Percentiles rank a stretch among this genome's conserved stretches.
These are phyloP conservation scores for Xerus inauris DNA, from an alignment of 2,113 vertebrate species.

Conservation along the genomic window DNA sequence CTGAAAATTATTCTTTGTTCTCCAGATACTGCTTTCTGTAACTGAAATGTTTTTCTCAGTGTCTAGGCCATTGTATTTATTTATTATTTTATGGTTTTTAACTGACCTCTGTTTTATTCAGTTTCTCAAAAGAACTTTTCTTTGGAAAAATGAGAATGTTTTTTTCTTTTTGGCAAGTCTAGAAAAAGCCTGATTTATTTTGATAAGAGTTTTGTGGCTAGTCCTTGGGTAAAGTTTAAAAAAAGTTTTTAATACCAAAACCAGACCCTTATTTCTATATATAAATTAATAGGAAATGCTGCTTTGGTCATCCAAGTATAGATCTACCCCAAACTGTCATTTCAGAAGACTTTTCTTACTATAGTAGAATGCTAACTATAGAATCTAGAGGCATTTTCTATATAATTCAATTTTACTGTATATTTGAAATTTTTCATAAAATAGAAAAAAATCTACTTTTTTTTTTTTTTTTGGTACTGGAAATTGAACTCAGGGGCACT, in stretches of 20 bases:
- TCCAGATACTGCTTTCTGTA: background rate
- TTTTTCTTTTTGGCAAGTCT: constrained; percentile 21
- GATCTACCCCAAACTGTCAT: background rate
- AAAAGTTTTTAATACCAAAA: constrained; percentile 14
- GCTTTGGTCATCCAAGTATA: background rate
- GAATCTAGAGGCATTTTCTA: constrained; percentile 19
- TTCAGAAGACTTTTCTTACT: background rate
- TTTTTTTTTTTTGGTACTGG: no score
- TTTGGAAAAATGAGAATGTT: constrained; percentile 29
- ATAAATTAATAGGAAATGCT: constrained; percentile 25
- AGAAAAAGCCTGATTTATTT: constrained; percentile 43
- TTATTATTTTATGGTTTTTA: constrained; percentile 28
- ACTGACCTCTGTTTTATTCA: background rate
- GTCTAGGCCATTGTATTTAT: background rate
- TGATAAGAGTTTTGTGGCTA: background rate
- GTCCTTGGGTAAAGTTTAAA: background rate
- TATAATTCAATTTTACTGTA: background rate
- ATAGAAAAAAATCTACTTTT: no score
- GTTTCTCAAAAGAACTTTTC: constrained; percentile 43
- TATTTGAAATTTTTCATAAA: constrained; percentile 37
- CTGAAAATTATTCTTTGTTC: background rate
- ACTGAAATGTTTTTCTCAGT: background rate
- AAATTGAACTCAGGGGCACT: no score
- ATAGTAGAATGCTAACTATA: background rate
- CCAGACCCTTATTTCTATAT: background rate